These are phyloP conservation scores for Eolophus roseicapilla DNA, from an alignment of 2,113 vertebrate species.

Conservation along the genomic window DNA sequence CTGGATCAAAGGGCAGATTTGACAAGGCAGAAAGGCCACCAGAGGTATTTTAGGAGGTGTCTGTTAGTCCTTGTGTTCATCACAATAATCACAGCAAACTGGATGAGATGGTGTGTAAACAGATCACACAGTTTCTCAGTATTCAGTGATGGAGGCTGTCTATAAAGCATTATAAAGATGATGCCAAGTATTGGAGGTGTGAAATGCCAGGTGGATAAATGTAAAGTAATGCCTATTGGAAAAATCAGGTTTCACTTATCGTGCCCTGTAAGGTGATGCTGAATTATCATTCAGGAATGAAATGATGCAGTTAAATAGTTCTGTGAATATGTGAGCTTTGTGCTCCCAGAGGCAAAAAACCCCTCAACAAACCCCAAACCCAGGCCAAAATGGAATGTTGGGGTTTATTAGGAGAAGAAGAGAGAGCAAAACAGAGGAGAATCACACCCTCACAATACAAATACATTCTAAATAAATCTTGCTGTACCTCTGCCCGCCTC, in stretches of 20 bases:
- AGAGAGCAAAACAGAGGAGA: background rate
- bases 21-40: background rate
- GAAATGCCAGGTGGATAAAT: background rate
- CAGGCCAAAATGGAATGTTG: background rate
- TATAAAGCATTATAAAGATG: background rate
- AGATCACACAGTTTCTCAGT: fast-evolving
- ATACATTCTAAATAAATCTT: slow-evolving; percentile 23
- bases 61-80: background rate
- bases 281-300: background rate
- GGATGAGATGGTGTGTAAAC: background rate
- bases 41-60: background rate
- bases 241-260: background rate
- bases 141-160: background rate
- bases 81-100: background rate
- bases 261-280: background rate
- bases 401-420: slow-evolving; percentile 7
- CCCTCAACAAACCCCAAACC: background rate
- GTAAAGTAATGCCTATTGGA: background rate
- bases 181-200: background rate
- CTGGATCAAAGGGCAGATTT: background rate
- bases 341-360: background rate
- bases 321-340: background rate
- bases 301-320: background rate
- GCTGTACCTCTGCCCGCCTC: background rate
- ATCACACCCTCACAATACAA: background rate